phyloP scores from a whole-genome alignment of 2,797 vertebrate genomes.

The Siniperca obscura region DNA sequence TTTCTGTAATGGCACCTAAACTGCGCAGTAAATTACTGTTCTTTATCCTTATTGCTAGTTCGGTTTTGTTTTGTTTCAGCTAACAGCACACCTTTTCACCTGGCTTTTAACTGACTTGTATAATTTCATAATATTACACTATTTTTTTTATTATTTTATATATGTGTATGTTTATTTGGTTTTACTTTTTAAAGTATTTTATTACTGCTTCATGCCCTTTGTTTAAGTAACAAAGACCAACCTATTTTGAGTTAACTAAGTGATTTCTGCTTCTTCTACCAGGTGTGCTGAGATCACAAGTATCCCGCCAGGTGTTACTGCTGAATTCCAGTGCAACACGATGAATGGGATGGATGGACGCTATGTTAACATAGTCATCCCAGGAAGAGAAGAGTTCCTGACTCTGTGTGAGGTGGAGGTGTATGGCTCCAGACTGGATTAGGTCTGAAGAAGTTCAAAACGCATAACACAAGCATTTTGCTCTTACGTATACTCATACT shows the following conservation, averaged over 20 bases:
- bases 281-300: constrained; percentile 49
- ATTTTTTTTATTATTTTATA: neutral
- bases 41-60: too few species aligned
- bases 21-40: neutral
- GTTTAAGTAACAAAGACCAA: too few species aligned
- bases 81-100: neutral
- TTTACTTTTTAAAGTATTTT: neutral
- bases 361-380: constrained; percentile 55
- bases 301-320: constrained; percentile 19
- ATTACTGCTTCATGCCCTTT: too few species aligned
- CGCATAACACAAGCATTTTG: neutral
- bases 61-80: neutral
- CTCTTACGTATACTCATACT: neutral
- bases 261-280: neutral
- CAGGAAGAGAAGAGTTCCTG: constrained; percentile 28
- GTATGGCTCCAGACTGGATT: constrained; percentile 44
- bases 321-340: constrained; percentile 44
- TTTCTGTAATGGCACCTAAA: neutral
- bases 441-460: neutral
- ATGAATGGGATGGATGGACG: constrained; percentile 57
- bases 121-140: too few species aligned
- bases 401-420: constrained; percentile 63
- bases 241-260: neutral
- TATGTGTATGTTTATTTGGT: neutral
- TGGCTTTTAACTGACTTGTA: neutral